These are phyloP conservation scores for Picathartes gymnocephalus DNA, from an alignment of 2,113 vertebrate species.

Conservation along the genomic window DNA sequence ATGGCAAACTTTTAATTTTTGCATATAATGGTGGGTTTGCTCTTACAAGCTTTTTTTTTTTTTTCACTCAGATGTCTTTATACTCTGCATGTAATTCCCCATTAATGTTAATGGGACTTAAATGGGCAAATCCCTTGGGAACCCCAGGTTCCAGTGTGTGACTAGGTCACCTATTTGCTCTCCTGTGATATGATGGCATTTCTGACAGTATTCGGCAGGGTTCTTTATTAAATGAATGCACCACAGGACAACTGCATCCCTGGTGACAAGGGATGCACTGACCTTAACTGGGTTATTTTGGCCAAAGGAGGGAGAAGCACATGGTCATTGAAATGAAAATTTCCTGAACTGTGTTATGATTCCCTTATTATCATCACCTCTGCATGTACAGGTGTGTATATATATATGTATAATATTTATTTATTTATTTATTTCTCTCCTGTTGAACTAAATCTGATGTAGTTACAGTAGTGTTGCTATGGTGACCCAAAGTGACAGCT, in stretches of 20 bases:
- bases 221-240: neutral
- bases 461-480: slow-evolving; percentile 78
- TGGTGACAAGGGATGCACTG: neutral
- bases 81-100: neutral
- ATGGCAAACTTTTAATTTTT: neutral
- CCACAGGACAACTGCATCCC: neutral
- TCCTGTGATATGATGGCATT: neutral
- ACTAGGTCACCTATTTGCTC: neutral
- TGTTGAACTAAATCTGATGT: slow-evolving; percentile 34
- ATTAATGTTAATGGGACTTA: neutral
- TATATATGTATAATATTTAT: accelerated
- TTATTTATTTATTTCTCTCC: neutral
- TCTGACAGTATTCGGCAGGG: neutral
- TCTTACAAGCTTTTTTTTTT: neutral
- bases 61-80: neutral
- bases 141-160: neutral
- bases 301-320: neutral
- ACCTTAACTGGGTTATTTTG: neutral
- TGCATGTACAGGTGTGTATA: accelerated
- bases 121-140: neutral
- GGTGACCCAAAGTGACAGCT: slow-evolving; percentile 79
- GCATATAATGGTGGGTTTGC: neutral
- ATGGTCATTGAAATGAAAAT: neutral
- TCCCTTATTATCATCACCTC: neutral
- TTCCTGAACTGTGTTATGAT: neutral